Conservation (phyloP, 1,140 invertebrate genomes). For the Drosophila triauraria region DNA sequence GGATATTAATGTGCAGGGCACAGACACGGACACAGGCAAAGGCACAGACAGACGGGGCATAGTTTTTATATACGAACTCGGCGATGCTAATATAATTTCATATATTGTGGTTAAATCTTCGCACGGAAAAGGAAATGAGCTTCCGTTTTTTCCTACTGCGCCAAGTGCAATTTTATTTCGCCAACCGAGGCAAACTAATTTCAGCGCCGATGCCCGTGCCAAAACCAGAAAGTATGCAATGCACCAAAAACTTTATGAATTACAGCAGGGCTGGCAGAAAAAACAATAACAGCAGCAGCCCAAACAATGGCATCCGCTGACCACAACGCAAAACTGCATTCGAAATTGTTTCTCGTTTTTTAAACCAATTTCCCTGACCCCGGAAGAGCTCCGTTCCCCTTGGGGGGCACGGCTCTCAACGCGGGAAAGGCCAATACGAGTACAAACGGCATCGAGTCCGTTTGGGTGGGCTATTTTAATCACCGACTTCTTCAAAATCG, state of each 20-base stretch:
- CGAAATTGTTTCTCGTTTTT: constrained; percentile 58
- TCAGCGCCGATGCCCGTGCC: constrained; percentile 34
- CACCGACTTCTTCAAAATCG: constrained; percentile 40
- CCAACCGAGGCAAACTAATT: constrained; percentile 66
- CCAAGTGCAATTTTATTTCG: constrained; percentile 49
- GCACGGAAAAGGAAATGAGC: constrained; percentile 68
- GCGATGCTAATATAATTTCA: constrained; percentile 78
- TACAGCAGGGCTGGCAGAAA: constrained; percentile 46
- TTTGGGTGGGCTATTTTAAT: constrained; percentile 21
- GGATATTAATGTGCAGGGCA: constrained; percentile 80
- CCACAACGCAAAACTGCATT: constrained; percentile 66
- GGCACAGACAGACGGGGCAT: constrained; percentile 31
- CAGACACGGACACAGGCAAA: constrained; percentile 23
- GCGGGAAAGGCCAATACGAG: constrained; percentile 52
- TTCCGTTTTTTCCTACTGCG: constrained; percentile 14
- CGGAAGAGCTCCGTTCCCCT: constrained; percentile 13
- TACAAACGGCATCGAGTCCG: constrained; percentile 34
- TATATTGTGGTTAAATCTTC: constrained; percentile 79
- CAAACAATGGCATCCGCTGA: constrained; percentile 54
- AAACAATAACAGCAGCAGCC: constrained; percentile 46
- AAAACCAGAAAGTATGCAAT: constrained; percentile 52
- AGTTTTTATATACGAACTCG: constrained; percentile 63
- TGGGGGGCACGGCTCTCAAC: constrained; percentile 23
- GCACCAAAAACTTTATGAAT: constrained; percentile 75
- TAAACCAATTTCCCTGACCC: constrained; percentile 33